These are phyloP conservation scores for Chrysaora quinquecirrha DNA, from an alignment of 30 jellyfish, hydroid and myxozoan genomes.

Conservation along the genomic window DNA sequence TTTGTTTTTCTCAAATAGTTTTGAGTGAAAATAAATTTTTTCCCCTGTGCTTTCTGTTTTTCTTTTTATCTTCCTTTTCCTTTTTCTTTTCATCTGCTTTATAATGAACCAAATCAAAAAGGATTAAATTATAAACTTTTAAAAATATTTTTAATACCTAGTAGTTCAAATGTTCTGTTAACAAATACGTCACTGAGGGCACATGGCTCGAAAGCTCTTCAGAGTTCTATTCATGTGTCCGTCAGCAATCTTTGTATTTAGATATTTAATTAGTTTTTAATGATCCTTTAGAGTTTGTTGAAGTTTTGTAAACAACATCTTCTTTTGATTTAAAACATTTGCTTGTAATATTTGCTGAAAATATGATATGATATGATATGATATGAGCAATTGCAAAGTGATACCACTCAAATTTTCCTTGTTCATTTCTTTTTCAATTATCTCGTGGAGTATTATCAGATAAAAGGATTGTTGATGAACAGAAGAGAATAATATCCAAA, in stretches of 20 bases:
- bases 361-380: neutral
- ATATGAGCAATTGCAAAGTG: too few species aligned
- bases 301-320: neutral
- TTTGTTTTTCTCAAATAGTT: neutral
- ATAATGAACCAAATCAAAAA: neutral
- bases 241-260: neutral
- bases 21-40: neutral
- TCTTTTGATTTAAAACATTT: neutral
- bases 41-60: constrained; percentile 1
- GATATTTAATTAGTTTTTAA: neutral
- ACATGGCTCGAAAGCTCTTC: neutral
- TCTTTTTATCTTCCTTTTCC: too few species aligned
- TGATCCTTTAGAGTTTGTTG: neutral
- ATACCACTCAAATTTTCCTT: too few species aligned
- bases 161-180: neutral
- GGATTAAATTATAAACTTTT: neutral
- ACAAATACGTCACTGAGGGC: constrained; percentile 1
- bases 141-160: neutral
- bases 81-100: neutral
- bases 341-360: neutral
- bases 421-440: too few species aligned
- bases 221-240: neutral
- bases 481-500: too few species aligned
- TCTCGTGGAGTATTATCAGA: too few species aligned
- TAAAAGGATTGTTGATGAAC: too few species aligned